These are phyloP conservation scores for Sarcophaga bullata DNA, from an alignment of 1,140 invertebrate species.

Conservation along the genomic window DNA sequence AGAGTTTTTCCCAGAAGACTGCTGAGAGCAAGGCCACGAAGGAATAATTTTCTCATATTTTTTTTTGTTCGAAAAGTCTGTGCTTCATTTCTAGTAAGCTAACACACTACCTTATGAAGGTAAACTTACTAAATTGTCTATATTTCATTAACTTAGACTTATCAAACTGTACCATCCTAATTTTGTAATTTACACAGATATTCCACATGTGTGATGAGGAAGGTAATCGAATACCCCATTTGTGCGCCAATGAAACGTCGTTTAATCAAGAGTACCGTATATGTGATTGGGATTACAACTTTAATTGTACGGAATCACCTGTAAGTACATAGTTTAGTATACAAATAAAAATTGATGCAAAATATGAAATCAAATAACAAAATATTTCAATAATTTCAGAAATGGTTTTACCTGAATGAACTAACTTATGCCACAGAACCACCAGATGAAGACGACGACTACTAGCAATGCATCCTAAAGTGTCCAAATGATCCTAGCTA, in stretches of 20 bases:
- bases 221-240: conserved; percentile 71
- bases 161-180: not conserved
- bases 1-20: no score
- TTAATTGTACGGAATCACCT: conserved; percentile 70
- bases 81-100: no score
- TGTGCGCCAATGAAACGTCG: conserved; percentile 72
- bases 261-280: conserved; percentile 73
- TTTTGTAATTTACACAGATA: conserved; percentile 57
- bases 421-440: conserved; percentile 72
- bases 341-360: not conserved
- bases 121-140: no score
- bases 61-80: no score
- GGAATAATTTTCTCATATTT: no score
- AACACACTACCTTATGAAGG: no score
- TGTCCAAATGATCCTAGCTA: not conserved
- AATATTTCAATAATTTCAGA: conserved; percentile 47
- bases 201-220: conserved; percentile 76
- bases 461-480: conserved; percentile 44
- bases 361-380: conserved; percentile 1
- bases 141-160: no score
- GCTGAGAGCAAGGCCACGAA: no score
- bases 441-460: conserved; percentile 67
- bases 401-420: conserved; percentile 72
- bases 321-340: conserved; percentile 43
- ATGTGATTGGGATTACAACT: conserved; percentile 73